Base-by-base conservation (phyloP, 2,113 vertebrate species). In the Otolemur garnettii region DNA sequence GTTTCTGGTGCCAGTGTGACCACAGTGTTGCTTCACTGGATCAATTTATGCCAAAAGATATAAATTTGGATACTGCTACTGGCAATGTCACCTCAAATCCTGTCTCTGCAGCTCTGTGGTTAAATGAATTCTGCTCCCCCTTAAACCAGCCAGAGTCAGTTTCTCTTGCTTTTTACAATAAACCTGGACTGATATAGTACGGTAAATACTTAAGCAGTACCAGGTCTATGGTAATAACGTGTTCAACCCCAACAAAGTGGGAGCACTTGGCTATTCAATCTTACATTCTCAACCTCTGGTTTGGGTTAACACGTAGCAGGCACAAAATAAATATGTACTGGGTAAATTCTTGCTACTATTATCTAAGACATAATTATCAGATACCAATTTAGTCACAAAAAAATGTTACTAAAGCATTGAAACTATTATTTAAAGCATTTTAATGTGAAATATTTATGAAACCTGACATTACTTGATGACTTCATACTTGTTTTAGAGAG, bases 91-190 rank as follows among this genome's bases (percentile, higher is more conserved):
- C 4, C 7, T 91, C 22, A 81, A 38, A 79, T 42, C 14, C 60
- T 80, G 3, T 60, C 24, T 90, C 45, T 83, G 30, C 66, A 89
- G 18, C 22, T 82, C 50, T 8, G 59, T 38, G 53, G 35, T 53
- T 75, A 81, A 81, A 84, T 93, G 59, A 87, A 88, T 92, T 90
- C 45, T 60, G 53, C 24, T 93, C 28, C 8, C 24, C 17, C 35
- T 94, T 66, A 38, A 96, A 72, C 24, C n/a, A 62, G n/a, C 62
- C 57, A 62, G n/a, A 83, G 28, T 74, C 72, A 75, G 35, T 87
- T 95, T 91, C 22, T 84, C 53, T 77, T 66, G 62, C 55, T 74
- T 75, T 74, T 45, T 45, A 4, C 9, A 71, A 57, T 79, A 82
- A 81, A 68, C 14, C 13, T 84, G 92, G 57, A 75, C 26, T 28